Percentiles rank a stretch among this genome's conserved stretches.
Evolutionary conservation across 2,113 vertebrate genomes (phyloP).

Genomic region (Nerophis lumbriciformis): DNA sequence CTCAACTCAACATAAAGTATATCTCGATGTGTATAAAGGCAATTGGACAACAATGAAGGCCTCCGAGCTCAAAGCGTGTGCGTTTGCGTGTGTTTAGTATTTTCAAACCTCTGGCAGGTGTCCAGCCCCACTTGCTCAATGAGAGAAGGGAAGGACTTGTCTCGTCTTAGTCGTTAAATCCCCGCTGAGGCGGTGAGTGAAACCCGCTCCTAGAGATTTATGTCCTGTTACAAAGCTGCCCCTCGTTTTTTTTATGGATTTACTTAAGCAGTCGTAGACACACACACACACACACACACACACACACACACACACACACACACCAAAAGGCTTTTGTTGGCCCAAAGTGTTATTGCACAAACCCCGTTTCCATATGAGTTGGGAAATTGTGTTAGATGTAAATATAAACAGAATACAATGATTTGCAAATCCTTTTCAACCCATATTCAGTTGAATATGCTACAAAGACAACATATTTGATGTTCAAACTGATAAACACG

Average conservation of each 20-base stretch:
- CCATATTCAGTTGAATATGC: too few relatives aligned
- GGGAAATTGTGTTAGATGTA: too few relatives aligned
- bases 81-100: constrained; percentile 16
- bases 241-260: constrained; percentile 43
- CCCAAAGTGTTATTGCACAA: constrained; percentile 47
- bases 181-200: constrained; percentile 49
- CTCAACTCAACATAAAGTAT: not conserved
- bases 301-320: not conserved
- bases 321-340: constrained; percentile 35
- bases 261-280: not conserved
- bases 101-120: constrained; percentile 45
- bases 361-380: too few relatives aligned
- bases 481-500: too few relatives aligned
- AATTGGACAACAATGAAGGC: not conserved
- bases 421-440: too few relatives aligned
- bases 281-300: too few relatives aligned
- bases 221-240: constrained; percentile 52
- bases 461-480: too few relatives aligned
- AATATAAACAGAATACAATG: too few relatives aligned
- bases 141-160: constrained; percentile 44
- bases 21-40: not conserved
- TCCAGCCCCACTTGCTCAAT: constrained; percentile 60
- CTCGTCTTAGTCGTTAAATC: constrained; percentile 61
- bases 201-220: constrained; percentile 53
- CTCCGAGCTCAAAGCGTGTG: not conserved